Conservation (phyloP, 2,113 vertebrate species). For the Sylvicapra grimmia region DNA sequence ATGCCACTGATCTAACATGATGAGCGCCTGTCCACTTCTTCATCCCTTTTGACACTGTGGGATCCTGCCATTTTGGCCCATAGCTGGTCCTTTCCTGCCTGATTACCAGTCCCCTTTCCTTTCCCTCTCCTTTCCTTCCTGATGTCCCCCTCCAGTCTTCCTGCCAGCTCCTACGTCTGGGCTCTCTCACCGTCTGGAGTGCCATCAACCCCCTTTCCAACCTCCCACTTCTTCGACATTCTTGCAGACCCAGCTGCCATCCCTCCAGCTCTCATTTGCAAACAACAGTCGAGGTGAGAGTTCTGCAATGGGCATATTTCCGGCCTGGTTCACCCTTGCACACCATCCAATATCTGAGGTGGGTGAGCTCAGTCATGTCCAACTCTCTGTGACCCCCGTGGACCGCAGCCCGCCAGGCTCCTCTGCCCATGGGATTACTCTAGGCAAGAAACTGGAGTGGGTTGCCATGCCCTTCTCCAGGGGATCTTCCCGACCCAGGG, state of each 20-base stretch:
- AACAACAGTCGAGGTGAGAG: neutral
- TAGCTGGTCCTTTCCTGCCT: neutral
- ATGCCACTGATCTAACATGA: rapidly evolving
- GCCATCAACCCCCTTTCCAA: rapidly evolving
- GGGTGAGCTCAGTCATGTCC: rapidly evolving
- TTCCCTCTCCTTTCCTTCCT: neutral
- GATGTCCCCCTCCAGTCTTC: neutral
- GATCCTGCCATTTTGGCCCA: rapidly evolving
- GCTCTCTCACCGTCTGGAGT: rapidly evolving
- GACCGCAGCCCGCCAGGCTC: neutral
- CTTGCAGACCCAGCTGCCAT: neutral
- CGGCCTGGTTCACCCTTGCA: too few relatives aligned
- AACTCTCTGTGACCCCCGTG: neutral
- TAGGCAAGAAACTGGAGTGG: neutral
- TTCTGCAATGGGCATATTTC: neutral
- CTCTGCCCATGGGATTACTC: neutral
- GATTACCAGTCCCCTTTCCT: neutral
- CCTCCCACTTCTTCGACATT: neutral
- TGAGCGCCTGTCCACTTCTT: rapidly evolving
- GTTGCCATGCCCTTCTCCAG: neutral
- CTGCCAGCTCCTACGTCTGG: rapidly evolving
- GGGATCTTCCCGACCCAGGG: neutral
- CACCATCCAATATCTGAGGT: neutral
- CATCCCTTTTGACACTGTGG: rapidly evolving
- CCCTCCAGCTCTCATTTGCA: too few relatives aligned